phyloP scores from a whole-genome alignment of 2,113 vertebrate species.

The Bufo gargarizans region DNA sequence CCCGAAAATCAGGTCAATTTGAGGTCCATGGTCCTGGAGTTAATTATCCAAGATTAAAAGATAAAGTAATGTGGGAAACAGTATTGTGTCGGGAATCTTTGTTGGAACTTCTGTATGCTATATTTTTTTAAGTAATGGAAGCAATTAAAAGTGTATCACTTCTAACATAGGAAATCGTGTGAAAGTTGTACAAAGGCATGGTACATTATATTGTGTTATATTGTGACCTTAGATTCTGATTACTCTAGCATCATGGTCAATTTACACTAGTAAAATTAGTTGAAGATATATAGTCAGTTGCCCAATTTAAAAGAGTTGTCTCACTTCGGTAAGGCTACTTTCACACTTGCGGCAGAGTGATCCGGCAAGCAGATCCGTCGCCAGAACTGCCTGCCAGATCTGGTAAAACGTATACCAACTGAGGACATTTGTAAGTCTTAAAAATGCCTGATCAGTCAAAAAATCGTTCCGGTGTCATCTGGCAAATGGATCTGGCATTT shows the following conservation, averaged over 20 bases:
- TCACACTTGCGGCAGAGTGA: too few species aligned
- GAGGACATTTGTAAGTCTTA: too few species aligned
- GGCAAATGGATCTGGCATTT: too few species aligned
- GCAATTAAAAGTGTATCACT: not conserved
- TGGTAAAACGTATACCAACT: too few species aligned
- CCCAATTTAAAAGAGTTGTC: too few species aligned
- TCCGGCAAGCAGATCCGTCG: too few species aligned
- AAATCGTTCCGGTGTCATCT: too few species aligned
- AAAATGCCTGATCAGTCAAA: too few species aligned
- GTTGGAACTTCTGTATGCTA: not conserved
- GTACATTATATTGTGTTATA: not conserved
- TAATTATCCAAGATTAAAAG: constrained; percentile 49
- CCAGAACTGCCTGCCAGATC: too few species aligned
- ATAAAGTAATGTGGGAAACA: constrained; percentile 11
- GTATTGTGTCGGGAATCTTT: not conserved
- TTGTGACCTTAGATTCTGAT: not conserved
- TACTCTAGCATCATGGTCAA: not conserved
- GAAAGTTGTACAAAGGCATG: not conserved
- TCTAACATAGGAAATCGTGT: not conserved
- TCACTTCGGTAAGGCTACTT: too few species aligned
- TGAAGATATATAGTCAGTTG: too few species aligned
- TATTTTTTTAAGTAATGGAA: not conserved
- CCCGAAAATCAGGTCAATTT: constrained; percentile 42
- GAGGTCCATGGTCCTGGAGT: constrained; percentile 38
- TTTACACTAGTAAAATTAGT: too few species aligned